A percentile compares a stretch with the other conserved stretches of the same genome.
Conservation (phyloP, 2,797 vertebrate species). For the Tiaroga cobitis region DNA sequence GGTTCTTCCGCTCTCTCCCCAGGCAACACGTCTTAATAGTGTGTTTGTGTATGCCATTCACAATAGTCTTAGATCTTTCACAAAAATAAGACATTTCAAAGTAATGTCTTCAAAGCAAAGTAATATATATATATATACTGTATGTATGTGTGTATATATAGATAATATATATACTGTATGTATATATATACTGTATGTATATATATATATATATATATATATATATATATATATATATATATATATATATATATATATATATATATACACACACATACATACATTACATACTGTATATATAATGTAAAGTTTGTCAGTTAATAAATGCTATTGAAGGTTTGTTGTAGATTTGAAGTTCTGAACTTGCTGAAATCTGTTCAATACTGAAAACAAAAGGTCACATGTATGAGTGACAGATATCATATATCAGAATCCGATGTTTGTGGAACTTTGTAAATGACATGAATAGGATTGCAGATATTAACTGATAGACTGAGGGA, state of each 20-base stretch:
- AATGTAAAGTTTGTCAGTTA: not conserved
- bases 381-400: conserved; percentile 4
- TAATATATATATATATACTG: no score
- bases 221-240: no score
- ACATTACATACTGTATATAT: no score
- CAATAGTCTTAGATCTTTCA: conserved; percentile 10
- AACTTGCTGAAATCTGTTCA: conserved; percentile 8
- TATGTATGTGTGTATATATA: no score
- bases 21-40: not conserved
- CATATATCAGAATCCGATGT: not conserved
- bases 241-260: no score
- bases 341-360: not conserved
- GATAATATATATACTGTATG: no score
- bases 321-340: not conserved
- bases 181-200: no score
- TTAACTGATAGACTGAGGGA: not conserved
- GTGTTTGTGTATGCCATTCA: conserved; percentile 6
- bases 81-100: conserved; percentile 32
- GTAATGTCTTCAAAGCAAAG: no score
- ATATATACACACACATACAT: no score
- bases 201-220: no score
- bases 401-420: not conserved
- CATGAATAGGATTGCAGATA: not conserved
- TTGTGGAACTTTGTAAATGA: not conserved
- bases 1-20: conserved; percentile 24